These are phyloP conservation scores for Orius insidiosus DNA, from an alignment of 1,140 invertebrate genomes.

Conservation along the genomic window DNA sequence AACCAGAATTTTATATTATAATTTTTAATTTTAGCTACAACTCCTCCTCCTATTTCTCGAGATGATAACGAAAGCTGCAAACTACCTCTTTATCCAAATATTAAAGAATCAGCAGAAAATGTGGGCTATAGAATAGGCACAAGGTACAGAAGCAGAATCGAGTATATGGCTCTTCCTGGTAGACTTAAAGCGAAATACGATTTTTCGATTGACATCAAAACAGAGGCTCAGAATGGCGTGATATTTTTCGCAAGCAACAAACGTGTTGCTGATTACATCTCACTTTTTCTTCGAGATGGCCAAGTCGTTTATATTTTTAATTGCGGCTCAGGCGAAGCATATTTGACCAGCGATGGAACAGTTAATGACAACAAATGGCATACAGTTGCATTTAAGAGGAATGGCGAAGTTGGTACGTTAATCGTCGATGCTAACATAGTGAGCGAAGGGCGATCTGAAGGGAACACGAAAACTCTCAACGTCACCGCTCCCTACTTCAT, in stretches of 20 bases:
- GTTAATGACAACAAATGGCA: constrained; percentile 85
- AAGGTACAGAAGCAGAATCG: constrained; percentile 39
- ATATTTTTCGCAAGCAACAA: constrained; percentile 63
- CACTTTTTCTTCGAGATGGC: constrained; percentile 63
- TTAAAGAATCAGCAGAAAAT: constrained; percentile 14
- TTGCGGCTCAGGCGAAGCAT: constrained; percentile 48
- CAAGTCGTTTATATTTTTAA: constrained; percentile 51
- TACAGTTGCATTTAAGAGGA: constrained; percentile 40
- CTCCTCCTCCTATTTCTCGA: constrained; percentile 13
- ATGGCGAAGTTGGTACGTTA: constrained; percentile 39
- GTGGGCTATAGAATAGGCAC: constrained; percentile 33
- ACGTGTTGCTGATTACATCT: constrained; percentile 55
- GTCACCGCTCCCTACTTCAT: constrained; percentile 49
- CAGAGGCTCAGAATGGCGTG: constrained; percentile 56
- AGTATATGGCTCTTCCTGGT: constrained; percentile 42
- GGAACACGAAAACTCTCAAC: constrained; percentile 38
- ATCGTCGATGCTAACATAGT: constrained; percentile 43
- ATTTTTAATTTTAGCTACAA: constrained; percentile 11
- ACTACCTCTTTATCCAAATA: constrained; percentile 19
- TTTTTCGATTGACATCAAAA: constrained; percentile 69
- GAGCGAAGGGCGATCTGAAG: constrained; percentile 33
- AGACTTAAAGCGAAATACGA: constrained; percentile 46
- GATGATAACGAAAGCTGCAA: constrained; percentile 15
- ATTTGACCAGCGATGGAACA: constrained; percentile 31
- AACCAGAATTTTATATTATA: not conserved